Base-by-base conservation (phyloP, 2,888 invertebrate genomes). In the Noctua fimbriata region DNA sequence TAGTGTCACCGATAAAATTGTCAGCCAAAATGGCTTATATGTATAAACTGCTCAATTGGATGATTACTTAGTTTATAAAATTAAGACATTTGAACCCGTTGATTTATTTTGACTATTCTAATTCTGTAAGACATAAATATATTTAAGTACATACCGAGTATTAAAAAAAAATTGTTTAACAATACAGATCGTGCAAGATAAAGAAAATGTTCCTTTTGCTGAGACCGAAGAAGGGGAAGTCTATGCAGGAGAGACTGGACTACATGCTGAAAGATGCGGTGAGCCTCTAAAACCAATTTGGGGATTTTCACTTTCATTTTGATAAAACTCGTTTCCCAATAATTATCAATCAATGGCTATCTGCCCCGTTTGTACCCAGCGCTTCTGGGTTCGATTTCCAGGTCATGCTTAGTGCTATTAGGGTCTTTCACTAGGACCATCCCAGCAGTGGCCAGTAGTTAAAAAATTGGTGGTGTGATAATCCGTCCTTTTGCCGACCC, bases 251-350 rank as follows among this genome's bases (percentile, higher is more conserved):
- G 44, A 81, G 91, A 47, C 24, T 91, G 21, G 75, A 87, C 28
- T 85, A 87, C 49, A 87, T 89, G 52, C 85, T 90, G 12, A 82
- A 87, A 28, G 91, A 91, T 69, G 77, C 86, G 36, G 91, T 91
- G 79, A 83, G 90, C 1, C 9, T 18, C 9, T 32, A n/a, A 60
- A 60, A 60, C 14, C 14, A 58, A 28, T 28, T 16, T n/a, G 6
- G 6, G 60, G n/a, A 16, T 60, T 60, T 60, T 60, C n/a, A n/a
- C 28, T 58, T 58, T 58, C 12, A n/a, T 58, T 58, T n/a, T n/a
- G 28, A 60, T 28, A 60, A n/a, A 58, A n/a, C n/a, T 28, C 28
- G 28, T 60, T 28, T 28, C 60, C 18, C 28, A 60, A 28, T 7
- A 18, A 28, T 28, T 28, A 18, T 60, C 24, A 52, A 52, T 24